phyloP scores from a whole-genome alignment of 1,140 invertebrate species.

The Calosoma granatense region DNA sequence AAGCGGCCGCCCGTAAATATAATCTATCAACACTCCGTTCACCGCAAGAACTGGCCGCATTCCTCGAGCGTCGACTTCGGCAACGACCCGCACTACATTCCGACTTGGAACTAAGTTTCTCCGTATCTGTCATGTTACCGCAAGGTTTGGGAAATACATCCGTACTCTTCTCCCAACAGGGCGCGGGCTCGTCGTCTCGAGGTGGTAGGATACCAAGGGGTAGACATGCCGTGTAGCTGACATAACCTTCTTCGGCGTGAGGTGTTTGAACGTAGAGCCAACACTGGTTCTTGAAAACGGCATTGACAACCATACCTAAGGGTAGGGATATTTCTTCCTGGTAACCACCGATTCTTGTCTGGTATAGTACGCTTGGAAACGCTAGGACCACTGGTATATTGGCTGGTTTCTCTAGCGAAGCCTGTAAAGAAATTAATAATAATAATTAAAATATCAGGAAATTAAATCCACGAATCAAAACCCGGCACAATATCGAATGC shows the following conservation, averaged over 20 bases:
- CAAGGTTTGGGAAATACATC: conserved; percentile 64
- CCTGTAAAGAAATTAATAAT: conserved; percentile 37
- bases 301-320: conserved; percentile 73
- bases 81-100: conserved; percentile 32
- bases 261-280: conserved; percentile 78
- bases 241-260: conserved; percentile 66
- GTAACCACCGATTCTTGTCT: conserved; percentile 53
- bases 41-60: conserved; percentile 41
- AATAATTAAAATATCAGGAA: conserved; percentile 13
- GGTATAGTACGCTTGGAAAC: conserved; percentile 61
- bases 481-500: conserved; percentile 12
- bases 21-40: conserved; percentile 57
- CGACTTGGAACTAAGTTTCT: conserved; percentile 45
- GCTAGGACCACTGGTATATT: conserved; percentile 73
- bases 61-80: conserved; percentile 32
- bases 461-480: conserved; percentile 10
- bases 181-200: conserved; percentile 23
- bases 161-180: conserved; percentile 66
- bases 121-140: conserved; percentile 62
- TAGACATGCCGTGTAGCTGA: conserved; percentile 61
- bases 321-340: conserved; percentile 61
- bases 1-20: conserved; percentile 48
- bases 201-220: conserved; percentile 46
- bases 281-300: conserved; percentile 69
- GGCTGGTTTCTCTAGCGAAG: conserved; percentile 58